phyloP scores from a whole-genome alignment of 2,797 vertebrate genomes.

The Oreochromis mossambicus region DNA sequence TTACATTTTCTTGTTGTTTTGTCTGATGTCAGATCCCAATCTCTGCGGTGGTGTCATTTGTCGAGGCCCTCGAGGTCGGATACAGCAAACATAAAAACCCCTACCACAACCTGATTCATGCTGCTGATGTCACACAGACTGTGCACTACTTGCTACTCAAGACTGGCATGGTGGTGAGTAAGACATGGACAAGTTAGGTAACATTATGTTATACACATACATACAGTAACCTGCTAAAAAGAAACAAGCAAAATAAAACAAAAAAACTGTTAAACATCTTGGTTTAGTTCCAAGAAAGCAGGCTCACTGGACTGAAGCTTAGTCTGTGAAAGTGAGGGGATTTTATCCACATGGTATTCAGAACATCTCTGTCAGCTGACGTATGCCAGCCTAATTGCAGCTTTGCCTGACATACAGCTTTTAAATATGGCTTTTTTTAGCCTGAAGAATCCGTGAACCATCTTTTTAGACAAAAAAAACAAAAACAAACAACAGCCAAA shows the following conservation, averaged over 20 bases:
- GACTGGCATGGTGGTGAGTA: conserved; percentile 90
- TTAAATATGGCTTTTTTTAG: conserved; percentile 14
- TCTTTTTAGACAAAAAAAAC: background rate
- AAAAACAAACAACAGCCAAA: background rate
- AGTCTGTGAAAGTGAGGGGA: conserved; percentile 2
- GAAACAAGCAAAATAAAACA: background rate
- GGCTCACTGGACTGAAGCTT: background rate
- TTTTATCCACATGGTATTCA: conserved; percentile 31
- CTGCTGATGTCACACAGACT: conserved; percentile 94
- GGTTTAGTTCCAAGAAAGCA: background rate
- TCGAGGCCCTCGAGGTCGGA: conserved; percentile 94
- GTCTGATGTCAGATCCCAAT: conserved; percentile 87
- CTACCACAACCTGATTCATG: conserved; percentile 95
- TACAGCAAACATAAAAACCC: conserved; percentile 99
- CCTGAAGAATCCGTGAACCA: background rate
- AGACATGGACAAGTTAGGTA: background rate
- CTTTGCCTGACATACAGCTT: conserved; percentile 32
- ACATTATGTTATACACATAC: background rate
- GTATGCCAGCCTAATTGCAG: conserved; percentile 42
- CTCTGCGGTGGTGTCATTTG: conserved; percentile 94
- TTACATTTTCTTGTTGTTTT: background rate
- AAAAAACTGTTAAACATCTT: background rate
- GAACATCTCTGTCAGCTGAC: conserved; percentile 28
- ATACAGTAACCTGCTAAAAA: background rate
- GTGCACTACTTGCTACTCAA: conserved; percentile 95